Conservation (phyloP, 1,140 invertebrate genomes). For the Leptopilina boulardi region DNA sequence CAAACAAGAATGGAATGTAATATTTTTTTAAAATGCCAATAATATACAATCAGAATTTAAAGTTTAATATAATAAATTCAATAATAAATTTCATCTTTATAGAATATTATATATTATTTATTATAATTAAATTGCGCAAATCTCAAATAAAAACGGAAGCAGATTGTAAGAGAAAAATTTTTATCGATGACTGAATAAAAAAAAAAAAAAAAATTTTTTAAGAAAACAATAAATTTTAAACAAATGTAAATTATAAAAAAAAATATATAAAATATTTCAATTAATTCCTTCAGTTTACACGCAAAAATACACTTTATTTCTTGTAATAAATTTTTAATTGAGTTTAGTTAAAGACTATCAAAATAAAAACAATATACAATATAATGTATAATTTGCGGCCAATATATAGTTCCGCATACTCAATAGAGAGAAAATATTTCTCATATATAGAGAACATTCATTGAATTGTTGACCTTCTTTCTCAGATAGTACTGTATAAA, state of each 20-base stretch:
- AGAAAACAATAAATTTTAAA: too few relatives aligned
- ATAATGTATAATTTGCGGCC: not conserved
- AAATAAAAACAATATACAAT: slow-evolving; percentile 17
- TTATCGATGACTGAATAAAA: not conserved
- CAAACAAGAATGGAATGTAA: too few relatives aligned
- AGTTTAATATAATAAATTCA: not conserved
- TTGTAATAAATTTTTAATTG: not conserved
- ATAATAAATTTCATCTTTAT: not conserved
- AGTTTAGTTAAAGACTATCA: not conserved
- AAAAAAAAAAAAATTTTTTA: not conserved
- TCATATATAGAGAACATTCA: not conserved
- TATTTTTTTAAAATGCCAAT: too few relatives aligned
- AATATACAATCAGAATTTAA: too few relatives aligned
- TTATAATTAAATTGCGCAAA: not conserved
- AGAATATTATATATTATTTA: not conserved
- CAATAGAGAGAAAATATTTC: slow-evolving; percentile 18
- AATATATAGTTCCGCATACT: slow-evolving; percentile 5
- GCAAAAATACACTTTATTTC: not conserved
- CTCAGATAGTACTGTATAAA: not conserved
- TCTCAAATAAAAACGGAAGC: not conserved
- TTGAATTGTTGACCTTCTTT: slow-evolving; percentile 17
- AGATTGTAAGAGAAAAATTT: not conserved
- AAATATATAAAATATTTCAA: not conserved
- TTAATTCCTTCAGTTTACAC: not conserved
- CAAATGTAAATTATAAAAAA: not conserved